Conservation (phyloP, 2,888 invertebrate species). For the Odontocolon sp. region DNA sequence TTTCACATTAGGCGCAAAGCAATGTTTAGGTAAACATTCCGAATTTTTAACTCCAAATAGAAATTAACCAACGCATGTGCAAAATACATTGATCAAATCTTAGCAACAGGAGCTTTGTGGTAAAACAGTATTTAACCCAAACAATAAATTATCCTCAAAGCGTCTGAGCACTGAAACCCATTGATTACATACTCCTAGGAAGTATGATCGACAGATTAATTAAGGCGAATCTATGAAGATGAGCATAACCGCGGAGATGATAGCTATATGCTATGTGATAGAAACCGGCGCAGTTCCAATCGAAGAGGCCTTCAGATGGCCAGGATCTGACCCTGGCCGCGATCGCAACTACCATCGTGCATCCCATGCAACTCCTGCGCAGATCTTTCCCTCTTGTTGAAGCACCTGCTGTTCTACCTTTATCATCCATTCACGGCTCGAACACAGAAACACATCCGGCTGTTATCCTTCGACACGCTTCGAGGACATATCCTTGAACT, state of each 20-base stretch:
- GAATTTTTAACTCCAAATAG: no score
- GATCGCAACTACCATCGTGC: slow-evolving; percentile 38
- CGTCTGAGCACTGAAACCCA: background rate
- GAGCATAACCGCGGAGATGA: slow-evolving; percentile 8
- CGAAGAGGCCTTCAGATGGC: slow-evolving; percentile 42
- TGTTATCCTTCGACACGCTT: background rate
- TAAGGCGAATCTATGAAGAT: slow-evolving; percentile 11
- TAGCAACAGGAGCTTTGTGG: no score
- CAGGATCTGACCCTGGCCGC: slow-evolving; percentile 66
- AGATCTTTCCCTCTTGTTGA: slow-evolving; percentile 37
- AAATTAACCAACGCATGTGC: background rate
- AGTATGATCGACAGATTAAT: slow-evolving; percentile 4
- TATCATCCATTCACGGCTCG: slow-evolving; percentile 2
- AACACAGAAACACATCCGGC: slow-evolving; percentile 7
- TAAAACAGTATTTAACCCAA: background rate
- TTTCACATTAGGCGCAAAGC: background rate
- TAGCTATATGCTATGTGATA: slow-evolving; percentile 30
- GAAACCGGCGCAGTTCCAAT: slow-evolving; percentile 50
- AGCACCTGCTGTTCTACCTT: slow-evolving; percentile 26
- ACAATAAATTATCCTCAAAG: background rate
- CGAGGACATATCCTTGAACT: slow-evolving; percentile 46
- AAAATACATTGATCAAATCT: no score
- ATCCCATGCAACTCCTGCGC: slow-evolving; percentile 32
- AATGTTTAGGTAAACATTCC: background rate
- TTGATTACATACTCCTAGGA: background rate